Percentiles rank a stretch among this genome's conserved stretches.
Conservation (phyloP, 92 coral and sea anemone genomes). For the Zoanthus gigantus region DNA sequence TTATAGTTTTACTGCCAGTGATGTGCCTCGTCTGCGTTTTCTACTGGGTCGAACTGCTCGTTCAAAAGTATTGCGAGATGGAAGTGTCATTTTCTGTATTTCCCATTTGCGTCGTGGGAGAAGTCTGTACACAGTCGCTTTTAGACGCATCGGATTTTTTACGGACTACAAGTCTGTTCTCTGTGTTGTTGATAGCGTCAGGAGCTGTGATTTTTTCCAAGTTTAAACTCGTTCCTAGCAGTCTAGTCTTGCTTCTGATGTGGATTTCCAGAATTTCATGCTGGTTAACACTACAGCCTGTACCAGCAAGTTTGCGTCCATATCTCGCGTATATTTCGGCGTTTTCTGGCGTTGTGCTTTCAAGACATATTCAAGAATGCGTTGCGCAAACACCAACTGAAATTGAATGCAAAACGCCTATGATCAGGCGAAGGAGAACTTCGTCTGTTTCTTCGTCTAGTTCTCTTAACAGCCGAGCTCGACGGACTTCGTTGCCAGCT, state of each 20-base stretch:
- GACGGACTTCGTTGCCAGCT: conserved; percentile 97
- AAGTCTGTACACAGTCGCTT: conserved; percentile 90
- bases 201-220: conserved; percentile 82
- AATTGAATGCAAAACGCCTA: conserved; percentile 92
- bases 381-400: conserved; percentile 82
- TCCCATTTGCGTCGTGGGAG: conserved; percentile 94
- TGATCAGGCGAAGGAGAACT: conserved; percentile 82
- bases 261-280: conserved; percentile 84
- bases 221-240: conserved; percentile 79
- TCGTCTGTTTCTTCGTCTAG: conserved; percentile 86
- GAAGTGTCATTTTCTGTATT: conserved; percentile 87
- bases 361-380: conserved; percentile 84
- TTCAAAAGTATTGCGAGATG: conserved; percentile 94
- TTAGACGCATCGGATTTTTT: conserved; percentile 91
- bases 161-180: conserved; percentile 83
- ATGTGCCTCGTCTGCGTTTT: conserved; percentile 92
- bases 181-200: conserved; percentile 79
- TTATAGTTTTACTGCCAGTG: conserved; percentile 83
- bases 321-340: conserved; percentile 95
- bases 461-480: conserved; percentile 78
- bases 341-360: conserved; percentile 87
- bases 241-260: conserved; percentile 75
- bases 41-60: conserved; percentile 96
- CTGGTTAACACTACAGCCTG: conserved; percentile 82
- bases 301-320: conserved; percentile 88